These are phyloP conservation scores for Platysteira castanea DNA, from an alignment of 2,113 vertebrate genomes.

Conservation along the genomic window DNA sequence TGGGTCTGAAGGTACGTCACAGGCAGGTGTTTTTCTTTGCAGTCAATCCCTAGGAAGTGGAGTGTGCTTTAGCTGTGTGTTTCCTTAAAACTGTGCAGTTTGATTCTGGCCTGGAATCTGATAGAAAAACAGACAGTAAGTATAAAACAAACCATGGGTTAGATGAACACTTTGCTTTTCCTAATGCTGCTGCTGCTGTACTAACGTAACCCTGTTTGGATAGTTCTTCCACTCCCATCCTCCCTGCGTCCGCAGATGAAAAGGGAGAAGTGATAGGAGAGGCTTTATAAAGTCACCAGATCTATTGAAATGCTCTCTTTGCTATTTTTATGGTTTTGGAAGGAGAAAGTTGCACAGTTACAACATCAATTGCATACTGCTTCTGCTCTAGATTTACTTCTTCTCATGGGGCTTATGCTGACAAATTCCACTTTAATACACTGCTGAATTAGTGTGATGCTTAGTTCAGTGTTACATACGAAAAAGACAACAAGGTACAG, in stretches of 20 bases:
- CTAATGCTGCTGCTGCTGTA: constrained; percentile 58
- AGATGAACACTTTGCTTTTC: constrained; percentile 41
- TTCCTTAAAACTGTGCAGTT: constrained; percentile 76
- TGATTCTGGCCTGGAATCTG: constrained; percentile 90
- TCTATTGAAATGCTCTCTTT: constrained; percentile 17
- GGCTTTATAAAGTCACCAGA: not conserved
- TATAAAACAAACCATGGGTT: constrained; percentile 83
- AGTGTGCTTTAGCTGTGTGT: constrained; percentile 77
- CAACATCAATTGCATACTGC: not conserved
- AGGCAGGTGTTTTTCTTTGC: constrained; percentile 92
- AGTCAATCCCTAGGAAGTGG: constrained; percentile 79
- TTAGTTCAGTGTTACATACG: not conserved
- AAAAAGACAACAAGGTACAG: not conserved
- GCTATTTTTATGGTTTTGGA: not conserved
- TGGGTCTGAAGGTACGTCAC: constrained; percentile 92
- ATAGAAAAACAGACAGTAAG: constrained; percentile 85
- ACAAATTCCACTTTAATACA: not conserved
- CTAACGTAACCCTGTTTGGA: constrained; percentile 45
- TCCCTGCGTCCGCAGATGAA: not conserved
- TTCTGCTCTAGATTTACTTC: not conserved
- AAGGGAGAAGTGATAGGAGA: not conserved
- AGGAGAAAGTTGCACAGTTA: not conserved
- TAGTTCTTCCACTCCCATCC: not conserved
- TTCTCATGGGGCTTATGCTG: not conserved
- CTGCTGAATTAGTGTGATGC: not conserved